Base-by-base conservation (phyloP, 2,888 invertebrate genomes). In the Thelaira solivaga region DNA sequence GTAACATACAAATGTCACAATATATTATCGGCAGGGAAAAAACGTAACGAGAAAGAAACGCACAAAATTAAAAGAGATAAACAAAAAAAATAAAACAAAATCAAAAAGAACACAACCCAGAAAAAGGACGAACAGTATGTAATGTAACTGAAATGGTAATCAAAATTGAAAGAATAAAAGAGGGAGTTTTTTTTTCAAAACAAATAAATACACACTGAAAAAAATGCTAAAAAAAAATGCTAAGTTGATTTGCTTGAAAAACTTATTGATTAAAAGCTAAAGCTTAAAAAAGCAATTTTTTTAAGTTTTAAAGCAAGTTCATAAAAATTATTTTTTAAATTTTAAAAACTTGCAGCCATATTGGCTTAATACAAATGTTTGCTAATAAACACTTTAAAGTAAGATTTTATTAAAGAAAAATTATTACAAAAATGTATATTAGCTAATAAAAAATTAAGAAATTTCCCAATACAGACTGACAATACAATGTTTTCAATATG, bases 1-100 rank as follows among this genome's bases (percentile, higher is more conserved):
- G 73, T 81, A 75, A 81, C 78, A 81, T 81, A 80, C 80, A 82
- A 77, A 81, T 80, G 81, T 82, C 82, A 80, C 80, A 82, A 82
- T 82, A 82, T 81, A 81, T 82, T 76, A 79, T 76, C 76, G 62
- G 43, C 20, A 45, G 47, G 41, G 18, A 47, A 65, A 76, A 34
- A 36, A 6, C 34, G 22, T 11, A 53, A 53, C 36, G 11, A 13
- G 34, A 41, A 73, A 10, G 7, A 65, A 53, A 65, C 18, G 39
- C 39, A 47, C 31, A 62, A 45, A 47, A 64, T 39, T 31, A 10
- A 3, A n/a, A n/a, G n/a, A n/a, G n/a, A n/a, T n/a, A n/a, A n/a
- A n/a, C n/a, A n/a, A n/a, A n/a, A n/a, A 11, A n/a, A 55, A n/a
- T 22, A 13, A 29, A 22, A 20, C 2, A 57, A 8, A 18, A 26